Evolutionary conservation across 2,113 vertebrate species (phyloP), one percentile per base, ranked within the genome.

Genomic region (Archocentrus centrarchus): DNA sequence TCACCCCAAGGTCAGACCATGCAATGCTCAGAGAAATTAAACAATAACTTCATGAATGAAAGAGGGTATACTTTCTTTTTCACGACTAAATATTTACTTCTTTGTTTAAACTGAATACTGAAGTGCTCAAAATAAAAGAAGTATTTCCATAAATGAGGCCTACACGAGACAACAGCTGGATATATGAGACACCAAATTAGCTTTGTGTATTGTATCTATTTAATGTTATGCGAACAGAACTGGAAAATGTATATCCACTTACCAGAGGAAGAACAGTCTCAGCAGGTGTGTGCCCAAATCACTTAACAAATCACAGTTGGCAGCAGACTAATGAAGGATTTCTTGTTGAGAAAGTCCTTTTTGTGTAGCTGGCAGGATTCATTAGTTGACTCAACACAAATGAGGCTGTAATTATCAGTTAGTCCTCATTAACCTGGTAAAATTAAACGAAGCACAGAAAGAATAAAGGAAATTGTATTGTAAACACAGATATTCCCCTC

Each of bases 251-350:
- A n/a, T 53, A 30, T 57, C 78, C 9, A 35, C 30, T 77, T 68
- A 44, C 59, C 18, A 79, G n/a, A 59, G 22, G 41, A 75, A n/a
- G 53, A 58, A n/a, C 17, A 14, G 18, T 50, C 60, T 77, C 13
- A 57, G 81, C 64, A 77, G 85, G 66, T 82, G 64, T 82, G 18
- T 66, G 58, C 53, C 41, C 61, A 75, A 68, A 86, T 41, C 32
- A 82, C 55, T 59, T 62, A 59, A 89, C 81, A 70, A 90, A 82
- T 90, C 58, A 11, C 62, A 77, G 75, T 87, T 85, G 78, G 80
- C 57, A 75, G 22, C 22, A 77, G 14, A 20, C 73, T 86, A 88
- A 88, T 82, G 81, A 90, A 76, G 78, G 75, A 83, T 81, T 79
- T 22, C 61, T 82, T 62, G 80, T 88, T 80, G 60, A 89, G 80